Evolutionary conservation across 53 echinoderm and acorn worm genomes (phyloP).

Genomic region (Holothuria leucospilota): DNA sequence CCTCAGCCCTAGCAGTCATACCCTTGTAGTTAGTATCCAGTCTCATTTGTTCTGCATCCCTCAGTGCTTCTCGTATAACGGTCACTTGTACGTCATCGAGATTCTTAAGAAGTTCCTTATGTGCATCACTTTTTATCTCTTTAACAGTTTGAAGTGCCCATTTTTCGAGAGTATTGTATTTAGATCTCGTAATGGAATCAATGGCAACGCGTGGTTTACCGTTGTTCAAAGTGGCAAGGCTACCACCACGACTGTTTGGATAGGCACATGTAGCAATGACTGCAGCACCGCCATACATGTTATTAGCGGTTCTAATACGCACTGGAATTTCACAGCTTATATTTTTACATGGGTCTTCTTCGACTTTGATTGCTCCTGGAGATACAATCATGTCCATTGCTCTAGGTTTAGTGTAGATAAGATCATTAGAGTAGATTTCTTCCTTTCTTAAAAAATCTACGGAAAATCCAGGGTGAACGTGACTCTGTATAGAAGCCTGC

Average conservation of each 20-base stretch:
- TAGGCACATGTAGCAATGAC: background rate
- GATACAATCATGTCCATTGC: conserved; percentile 7
- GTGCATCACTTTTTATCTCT: background rate
- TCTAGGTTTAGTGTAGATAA: background rate
- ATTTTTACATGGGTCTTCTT: background rate
- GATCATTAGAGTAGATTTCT: background rate
- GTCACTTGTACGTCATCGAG: background rate
- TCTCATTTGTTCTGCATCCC: background rate
- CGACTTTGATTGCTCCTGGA: background rate
- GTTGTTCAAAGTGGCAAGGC: background rate
- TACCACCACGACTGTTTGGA: background rate
- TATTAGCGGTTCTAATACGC: background rate
- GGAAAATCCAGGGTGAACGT: background rate
- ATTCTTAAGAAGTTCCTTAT: background rate
- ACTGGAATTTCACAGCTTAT: background rate
- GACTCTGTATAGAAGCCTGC: background rate
- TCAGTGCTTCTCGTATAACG: background rate
- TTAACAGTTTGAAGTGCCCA: background rate
- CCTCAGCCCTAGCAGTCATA: background rate
- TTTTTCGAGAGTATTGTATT: background rate
- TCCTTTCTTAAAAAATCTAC: background rate
- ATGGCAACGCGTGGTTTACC: conserved; percentile 10
- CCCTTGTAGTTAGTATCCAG: background rate
- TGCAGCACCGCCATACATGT: background rate
- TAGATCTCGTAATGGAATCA: background rate